These are phyloP conservation scores for Discoglossus pictus DNA, from an alignment of 2,797 vertebrate species.

Conservation along the genomic window DNA sequence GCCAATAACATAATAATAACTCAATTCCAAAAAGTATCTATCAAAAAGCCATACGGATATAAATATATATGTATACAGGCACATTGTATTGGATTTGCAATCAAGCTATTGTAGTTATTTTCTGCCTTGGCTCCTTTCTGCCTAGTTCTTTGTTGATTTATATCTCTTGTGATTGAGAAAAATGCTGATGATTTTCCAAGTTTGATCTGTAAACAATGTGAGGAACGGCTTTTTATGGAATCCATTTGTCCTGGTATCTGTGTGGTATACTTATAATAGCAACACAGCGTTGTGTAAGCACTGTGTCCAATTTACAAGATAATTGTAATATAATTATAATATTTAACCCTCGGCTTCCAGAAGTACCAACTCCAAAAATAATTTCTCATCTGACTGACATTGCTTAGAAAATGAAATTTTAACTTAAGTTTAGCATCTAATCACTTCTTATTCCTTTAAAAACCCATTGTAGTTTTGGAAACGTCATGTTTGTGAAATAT, in stretches of 20 bases:
- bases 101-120: slow-evolving; percentile 43
- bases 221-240: not conserved
- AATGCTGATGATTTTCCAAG: slow-evolving; percentile 25
- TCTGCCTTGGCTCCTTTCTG: not conserved
- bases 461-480: too few relatives aligned
- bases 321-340: too few relatives aligned
- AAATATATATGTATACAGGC: too few relatives aligned
- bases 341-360: not conserved
- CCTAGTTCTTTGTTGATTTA: not conserved
- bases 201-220: slow-evolving; percentile 1
- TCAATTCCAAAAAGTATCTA: too few relatives aligned
- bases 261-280: not conserved
- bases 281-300: not conserved
- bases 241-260: slow-evolving; percentile 19
- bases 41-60: too few relatives aligned
- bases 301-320: not conserved
- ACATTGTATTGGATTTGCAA: slow-evolving; percentile 4
- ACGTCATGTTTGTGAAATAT: too few relatives aligned
- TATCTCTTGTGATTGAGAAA: slow-evolving; percentile 4
- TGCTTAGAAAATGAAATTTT: too few relatives aligned
- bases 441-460: too few relatives aligned
- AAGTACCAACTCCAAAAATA: not conserved
- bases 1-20: too few relatives aligned
- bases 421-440: too few relatives aligned
- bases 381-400: too few relatives aligned